A percentile compares a stretch with the other conserved stretches of the same genome.
Evolutionary conservation across 2,797 vertebrate species (phyloP).

Genomic region (Acrossocheilus wenchowensis): DNA sequence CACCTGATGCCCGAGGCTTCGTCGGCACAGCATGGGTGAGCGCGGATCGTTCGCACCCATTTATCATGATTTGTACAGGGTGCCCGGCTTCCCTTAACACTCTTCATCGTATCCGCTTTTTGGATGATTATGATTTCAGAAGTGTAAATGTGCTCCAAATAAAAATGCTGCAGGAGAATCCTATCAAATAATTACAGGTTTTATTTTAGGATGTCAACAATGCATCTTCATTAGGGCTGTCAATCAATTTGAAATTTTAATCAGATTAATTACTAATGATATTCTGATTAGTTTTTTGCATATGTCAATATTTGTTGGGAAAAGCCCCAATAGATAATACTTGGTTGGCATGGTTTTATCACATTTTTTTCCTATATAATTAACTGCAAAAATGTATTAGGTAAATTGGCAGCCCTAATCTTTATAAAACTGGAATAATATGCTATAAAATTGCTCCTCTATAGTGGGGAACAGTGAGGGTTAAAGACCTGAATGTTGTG

Average conservation of each 20-base stretch:
- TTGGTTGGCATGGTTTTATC: not conserved
- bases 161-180: not conserved
- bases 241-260: not conserved
- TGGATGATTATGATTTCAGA: constrained; percentile 24
- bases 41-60: constrained; percentile 18
- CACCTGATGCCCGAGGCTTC: constrained; percentile 46
- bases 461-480: not conserved
- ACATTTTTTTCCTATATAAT: no score
- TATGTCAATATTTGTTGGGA: constrained; percentile 7
- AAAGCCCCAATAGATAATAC: not conserved
- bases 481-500: constrained; percentile 6
- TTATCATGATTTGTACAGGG: constrained; percentile 52
- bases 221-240: not conserved
- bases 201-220: not conserved
- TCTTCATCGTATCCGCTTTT: constrained; percentile 20
- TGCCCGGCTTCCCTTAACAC: constrained; percentile 17
- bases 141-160: constrained; percentile 6
- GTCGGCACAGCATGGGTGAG: constrained; percentile 45
- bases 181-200: not conserved
- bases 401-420: not conserved
- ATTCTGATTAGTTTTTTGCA: not conserved
- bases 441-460: not conserved
- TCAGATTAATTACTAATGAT: not conserved
- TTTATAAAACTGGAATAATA: not conserved
- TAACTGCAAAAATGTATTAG: not conserved